phyloP scores from a whole-genome alignment of 2,888 invertebrate genomes.

The Dysmachus trigonus region DNA sequence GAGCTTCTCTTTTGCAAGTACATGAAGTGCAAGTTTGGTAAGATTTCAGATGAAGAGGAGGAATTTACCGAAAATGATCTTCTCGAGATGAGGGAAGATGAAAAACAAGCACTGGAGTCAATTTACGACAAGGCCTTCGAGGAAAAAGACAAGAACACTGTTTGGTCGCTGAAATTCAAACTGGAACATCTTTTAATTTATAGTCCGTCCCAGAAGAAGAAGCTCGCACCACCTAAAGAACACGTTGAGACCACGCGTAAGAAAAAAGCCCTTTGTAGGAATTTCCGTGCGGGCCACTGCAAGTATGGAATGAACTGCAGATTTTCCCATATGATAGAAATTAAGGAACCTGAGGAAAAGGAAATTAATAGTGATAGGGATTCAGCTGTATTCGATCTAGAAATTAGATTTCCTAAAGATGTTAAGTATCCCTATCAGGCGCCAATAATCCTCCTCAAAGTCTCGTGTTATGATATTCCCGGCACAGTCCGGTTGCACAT shows the following conservation, averaged over 20 bases:
- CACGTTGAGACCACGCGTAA: conserved; percentile 60
- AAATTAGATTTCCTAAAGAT: conserved; percentile 77
- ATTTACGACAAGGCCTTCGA: conserved; percentile 78
- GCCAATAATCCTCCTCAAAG: conserved; percentile 76
- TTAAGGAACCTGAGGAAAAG: conserved; percentile 57
- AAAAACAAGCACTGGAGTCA: conserved; percentile 78
- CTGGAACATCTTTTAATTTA: conserved; percentile 73
- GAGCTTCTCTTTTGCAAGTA: conserved; percentile 78
- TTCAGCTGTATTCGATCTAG: conserved; percentile 70
- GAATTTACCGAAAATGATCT: conserved; percentile 67
- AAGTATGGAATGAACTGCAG: conserved; percentile 79
- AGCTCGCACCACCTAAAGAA: conserved; percentile 62
- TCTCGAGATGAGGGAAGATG: conserved; percentile 74
- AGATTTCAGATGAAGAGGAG: conserved; percentile 60
- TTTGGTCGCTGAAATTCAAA: conserved; percentile 77
- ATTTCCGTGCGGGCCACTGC: conserved; percentile 70
- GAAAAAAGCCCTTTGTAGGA: conserved; percentile 70
- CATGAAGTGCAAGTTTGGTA: conserved; percentile 59
- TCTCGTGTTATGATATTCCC: conserved; percentile 71
- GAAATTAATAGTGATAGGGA: conserved; percentile 53
- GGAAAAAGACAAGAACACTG: conserved; percentile 73
- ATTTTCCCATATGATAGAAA: conserved; percentile 71
- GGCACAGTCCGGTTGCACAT: conserved; percentile 73
- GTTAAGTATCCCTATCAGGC: conserved; percentile 79
- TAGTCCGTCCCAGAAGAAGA: conserved; percentile 66